Percentiles rank a stretch among this genome's conserved stretches.
Conservation (phyloP, 2,888 invertebrate genomes). For the Andrena marginata region DNA sequence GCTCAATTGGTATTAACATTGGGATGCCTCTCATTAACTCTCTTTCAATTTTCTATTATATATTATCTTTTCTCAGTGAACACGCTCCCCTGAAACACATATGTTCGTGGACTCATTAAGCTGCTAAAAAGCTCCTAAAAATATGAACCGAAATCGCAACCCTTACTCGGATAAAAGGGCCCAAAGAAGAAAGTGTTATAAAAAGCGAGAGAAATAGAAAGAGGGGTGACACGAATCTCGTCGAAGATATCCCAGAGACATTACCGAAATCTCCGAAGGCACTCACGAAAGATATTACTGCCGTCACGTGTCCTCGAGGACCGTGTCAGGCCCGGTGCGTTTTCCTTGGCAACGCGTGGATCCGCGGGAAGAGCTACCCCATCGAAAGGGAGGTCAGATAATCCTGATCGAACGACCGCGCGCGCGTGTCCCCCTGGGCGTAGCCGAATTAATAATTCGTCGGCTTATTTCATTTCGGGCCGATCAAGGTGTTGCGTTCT, state of each 20-base stretch:
- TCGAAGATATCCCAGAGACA: neutral
- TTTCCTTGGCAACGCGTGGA: slow-evolving; percentile 52
- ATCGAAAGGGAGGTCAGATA: slow-evolving; percentile 61
- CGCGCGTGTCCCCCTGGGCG: slow-evolving; percentile 45
- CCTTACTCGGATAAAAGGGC: no score
- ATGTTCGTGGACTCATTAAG: no score
- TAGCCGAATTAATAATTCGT: slow-evolving; percentile 76
- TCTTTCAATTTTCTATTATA: neutral
- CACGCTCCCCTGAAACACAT: no score
- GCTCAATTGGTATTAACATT: neutral
- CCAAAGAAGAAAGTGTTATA: no score
- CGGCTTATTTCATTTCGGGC: slow-evolving; percentile 77
- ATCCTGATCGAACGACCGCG: slow-evolving; percentile 68
- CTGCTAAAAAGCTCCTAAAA: no score
- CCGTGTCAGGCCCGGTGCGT: slow-evolving; percentile 35
- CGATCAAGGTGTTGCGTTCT: slow-evolving; percentile 77
- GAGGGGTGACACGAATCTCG: no score
- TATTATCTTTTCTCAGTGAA: no score
- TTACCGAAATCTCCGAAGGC: neutral
- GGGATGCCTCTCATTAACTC: neutral
- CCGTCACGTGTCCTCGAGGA: slow-evolving; percentile 8
- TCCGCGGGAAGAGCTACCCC: slow-evolving; percentile 16
- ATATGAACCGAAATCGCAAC: no score
- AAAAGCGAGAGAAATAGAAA: no score
- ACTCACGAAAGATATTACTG: slow-evolving; percentile 15